These are phyloP conservation scores for Notechis scutatus DNA, from an alignment of 2,113 vertebrate genomes.

Conservation along the genomic window DNA sequence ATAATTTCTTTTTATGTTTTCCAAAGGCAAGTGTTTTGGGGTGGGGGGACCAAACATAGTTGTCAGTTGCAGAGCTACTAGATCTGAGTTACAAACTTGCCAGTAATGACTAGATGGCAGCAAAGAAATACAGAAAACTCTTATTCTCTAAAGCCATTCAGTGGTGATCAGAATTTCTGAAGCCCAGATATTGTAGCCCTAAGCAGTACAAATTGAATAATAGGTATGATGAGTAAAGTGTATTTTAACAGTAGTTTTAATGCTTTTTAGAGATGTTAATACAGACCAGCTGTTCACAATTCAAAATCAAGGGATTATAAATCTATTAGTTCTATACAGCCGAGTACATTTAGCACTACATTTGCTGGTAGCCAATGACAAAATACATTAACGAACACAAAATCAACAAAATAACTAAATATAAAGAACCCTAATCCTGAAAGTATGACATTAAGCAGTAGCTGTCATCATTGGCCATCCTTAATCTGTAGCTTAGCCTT, in stretches of 20 bases:
- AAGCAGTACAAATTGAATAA: background rate
- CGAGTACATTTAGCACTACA: background rate
- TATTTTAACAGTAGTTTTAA: background rate
- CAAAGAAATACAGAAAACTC: background rate
- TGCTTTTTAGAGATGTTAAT: background rate
- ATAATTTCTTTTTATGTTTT: background rate
- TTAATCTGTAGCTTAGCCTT: background rate
- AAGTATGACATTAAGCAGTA: background rate
- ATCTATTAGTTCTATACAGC: background rate
- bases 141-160: background rate
- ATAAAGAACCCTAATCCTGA: background rate
- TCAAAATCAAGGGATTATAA: background rate
- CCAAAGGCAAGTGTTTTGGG: background rate
- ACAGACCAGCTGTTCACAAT: background rate
- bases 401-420: background rate
- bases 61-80: background rate
- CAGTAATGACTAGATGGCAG: background rate
- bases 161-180: background rate
- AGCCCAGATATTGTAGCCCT: background rate
- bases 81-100: background rate
- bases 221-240: background rate
- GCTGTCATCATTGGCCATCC: background rate
- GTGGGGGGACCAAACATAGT: background rate
- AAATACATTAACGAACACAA: background rate
- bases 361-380: background rate